Percentiles rank a stretch among this genome's conserved stretches.
Evolutionary conservation across 2,888 invertebrate genomes (phyloP).

Genomic region (Oasisia sp.): DNA sequence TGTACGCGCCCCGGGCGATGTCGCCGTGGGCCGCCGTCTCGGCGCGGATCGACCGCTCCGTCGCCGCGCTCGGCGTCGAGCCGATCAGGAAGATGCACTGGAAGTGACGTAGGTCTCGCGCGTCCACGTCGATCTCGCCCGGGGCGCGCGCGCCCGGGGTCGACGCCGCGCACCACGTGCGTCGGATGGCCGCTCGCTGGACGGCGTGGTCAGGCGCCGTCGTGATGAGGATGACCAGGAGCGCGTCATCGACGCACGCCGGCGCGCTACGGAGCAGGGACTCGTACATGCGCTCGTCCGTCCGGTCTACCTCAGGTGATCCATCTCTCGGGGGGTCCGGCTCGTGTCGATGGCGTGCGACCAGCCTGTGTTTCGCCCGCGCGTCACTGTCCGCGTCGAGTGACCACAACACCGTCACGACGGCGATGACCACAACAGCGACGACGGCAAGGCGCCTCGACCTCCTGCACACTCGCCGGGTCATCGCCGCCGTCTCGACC

Average conservation of each 20-base stretch:
- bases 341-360: not conserved
- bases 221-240: not conserved
- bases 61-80: not conserved
- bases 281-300: not conserved
- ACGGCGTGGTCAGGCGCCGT: conserved; percentile 7
- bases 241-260: not conserved
- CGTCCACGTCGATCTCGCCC: not conserved
- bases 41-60: not conserved
- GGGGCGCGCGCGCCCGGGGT: not conserved
- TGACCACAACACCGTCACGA: not conserved
- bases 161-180: conserved; percentile 11
- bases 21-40: conserved; percentile 43
- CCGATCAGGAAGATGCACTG: conserved; percentile 23
- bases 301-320: not conserved
- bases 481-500: not conserved
- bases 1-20: conserved; percentile 56
- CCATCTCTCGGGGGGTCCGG: not conserved
- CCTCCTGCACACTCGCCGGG: not conserved
- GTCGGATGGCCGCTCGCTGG: not conserved
- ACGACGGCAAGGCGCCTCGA: not conserved
- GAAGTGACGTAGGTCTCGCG: not conserved
- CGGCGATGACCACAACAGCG: not conserved
- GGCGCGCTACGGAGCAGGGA: not conserved
- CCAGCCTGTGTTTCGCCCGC: not conserved
- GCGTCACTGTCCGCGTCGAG: not conserved